Conservation (phyloP, 2,113 vertebrate species). For the Pitta sordida region DNA sequence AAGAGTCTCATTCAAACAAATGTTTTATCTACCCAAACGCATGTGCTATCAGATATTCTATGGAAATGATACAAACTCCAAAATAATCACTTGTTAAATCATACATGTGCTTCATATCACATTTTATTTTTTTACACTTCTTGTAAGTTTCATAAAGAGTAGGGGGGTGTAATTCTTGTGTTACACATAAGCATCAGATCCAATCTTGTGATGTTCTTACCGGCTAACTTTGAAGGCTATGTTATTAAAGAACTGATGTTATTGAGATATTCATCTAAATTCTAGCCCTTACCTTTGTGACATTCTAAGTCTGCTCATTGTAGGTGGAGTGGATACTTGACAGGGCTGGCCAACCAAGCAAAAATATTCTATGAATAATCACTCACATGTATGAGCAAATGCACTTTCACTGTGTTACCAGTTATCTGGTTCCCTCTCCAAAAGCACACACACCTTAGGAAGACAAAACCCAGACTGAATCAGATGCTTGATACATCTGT, state of each 20-base stretch:
- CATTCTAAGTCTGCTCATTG: neutral
- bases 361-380: constrained; percentile 29
- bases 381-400: neutral
- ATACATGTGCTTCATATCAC: neutral
- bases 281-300: neutral
- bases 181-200: neutral
- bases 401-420: neutral
- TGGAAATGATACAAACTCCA: neutral
- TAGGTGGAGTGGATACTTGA: neutral
- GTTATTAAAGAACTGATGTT: neutral
- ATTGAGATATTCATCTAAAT: neutral
- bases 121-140: neutral
- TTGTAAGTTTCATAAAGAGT: neutral
- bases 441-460: neutral
- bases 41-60: neutral
- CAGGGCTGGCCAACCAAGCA: neutral
- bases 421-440: neutral
- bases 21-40: neutral
- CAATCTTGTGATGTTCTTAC: neutral
- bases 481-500: neutral
- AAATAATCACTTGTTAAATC: neutral
- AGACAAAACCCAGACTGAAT: neutral
- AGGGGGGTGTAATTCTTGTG: neutral
- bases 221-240: neutral
- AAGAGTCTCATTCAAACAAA: neutral